Conservation (phyloP, 2,113 vertebrate genomes). For the Oxygymnocypris stewartii region DNA sequence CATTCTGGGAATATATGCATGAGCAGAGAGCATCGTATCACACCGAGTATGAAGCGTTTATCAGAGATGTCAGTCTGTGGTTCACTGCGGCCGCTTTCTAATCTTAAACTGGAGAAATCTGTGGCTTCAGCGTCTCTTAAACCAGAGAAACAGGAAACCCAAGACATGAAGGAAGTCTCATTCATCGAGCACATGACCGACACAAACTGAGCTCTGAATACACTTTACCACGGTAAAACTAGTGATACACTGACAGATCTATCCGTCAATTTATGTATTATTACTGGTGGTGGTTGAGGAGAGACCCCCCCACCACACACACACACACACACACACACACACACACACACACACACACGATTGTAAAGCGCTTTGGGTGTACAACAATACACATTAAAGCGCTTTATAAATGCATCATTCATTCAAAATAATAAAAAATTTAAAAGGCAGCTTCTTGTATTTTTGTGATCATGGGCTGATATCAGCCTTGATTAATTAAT, state of each 20-base stretch:
- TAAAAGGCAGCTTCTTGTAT: background rate
- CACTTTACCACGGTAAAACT: background rate
- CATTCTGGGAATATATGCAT: background rate
- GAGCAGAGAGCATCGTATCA: background rate
- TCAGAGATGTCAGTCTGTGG: background rate
- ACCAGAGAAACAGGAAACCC: slow-evolving; percentile 36
- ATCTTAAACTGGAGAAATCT: background rate
- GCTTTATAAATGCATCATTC: too few relatives aligned
- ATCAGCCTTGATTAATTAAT: too few relatives aligned
- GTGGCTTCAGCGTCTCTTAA: slow-evolving; percentile 33
- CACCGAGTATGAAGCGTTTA: background rate
- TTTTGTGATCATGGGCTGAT: background rate
- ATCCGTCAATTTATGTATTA: too few relatives aligned
- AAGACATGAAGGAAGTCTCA: slow-evolving; percentile 23
- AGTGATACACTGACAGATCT: background rate
- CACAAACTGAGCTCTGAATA: background rate
- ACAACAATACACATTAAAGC: too few relatives aligned
- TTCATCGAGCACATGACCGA: background rate
- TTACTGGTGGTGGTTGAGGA: too few relatives aligned
- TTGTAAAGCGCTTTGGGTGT: too few relatives aligned
- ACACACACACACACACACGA: too few relatives aligned
- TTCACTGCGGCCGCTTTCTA: background rate
- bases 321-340: too few relatives aligned
- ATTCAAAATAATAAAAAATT: too few relatives aligned
- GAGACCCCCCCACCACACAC: too few relatives aligned